Base-by-base conservation (phyloP, 2,113 vertebrate species). In the Myiozetetes cayanensis region DNA sequence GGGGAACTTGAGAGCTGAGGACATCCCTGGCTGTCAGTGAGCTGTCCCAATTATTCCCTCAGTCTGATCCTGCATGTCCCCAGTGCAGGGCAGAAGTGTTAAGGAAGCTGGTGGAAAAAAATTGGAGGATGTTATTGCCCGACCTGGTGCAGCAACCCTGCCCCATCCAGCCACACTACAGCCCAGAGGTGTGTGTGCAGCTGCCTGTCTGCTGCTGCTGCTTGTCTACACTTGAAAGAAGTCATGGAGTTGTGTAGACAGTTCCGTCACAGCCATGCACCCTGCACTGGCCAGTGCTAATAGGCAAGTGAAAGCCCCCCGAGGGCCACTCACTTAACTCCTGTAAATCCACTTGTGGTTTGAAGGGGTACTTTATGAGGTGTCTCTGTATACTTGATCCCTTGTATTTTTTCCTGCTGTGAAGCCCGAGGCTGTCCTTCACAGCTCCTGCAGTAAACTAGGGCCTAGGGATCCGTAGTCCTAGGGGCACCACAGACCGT, bases 311-410 rank as follows among this genome's bases (percentile, higher is more conserved):
- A 96, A 93, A 90, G 55, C 52, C 61, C 96, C 96, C 73, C 0
- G 25, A 95, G 89, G 96, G 94, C 94, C 83, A 75, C 46, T 93
- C 88, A 94, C 91, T 92, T 94, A 89, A 89, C 76, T 93, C 94
- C 87, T 77, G 90, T 96, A 97, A 96, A 96, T 93, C 89, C 43
- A 41, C 90, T 67, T 86, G 73, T 84, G 89, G 79, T 95, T 95
- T 92, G 94, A 96, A 90, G 76, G 72, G 85, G 67, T 92, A 86
- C 72, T 94, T 96, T 96, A 97, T 89, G 93, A 97, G 95, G 92
- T 97, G 95, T 50, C 85, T 94, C 87, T 86, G 88, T 80, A 87
- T 33, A 91, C 90, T 90, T 96, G 94, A 95, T 93, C 82, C 75
- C 82, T 93, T 80, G 59, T 93, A 92, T 87, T 96, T 96, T 93